Evolutionary conservation across 1,140 invertebrate genomes (phyloP).

Genomic region (Fopius arisanus): DNA sequence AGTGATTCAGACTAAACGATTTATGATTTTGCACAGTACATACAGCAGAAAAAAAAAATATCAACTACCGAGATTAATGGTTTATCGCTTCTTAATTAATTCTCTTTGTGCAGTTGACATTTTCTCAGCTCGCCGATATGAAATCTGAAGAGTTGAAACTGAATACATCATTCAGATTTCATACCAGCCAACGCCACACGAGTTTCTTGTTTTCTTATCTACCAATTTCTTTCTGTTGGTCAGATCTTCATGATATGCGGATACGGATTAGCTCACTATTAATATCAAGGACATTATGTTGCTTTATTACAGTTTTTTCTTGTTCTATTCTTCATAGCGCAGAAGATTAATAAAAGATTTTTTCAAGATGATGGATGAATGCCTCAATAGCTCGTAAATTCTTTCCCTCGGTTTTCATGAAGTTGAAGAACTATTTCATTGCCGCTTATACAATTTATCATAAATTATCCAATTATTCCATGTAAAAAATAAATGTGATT

Average conservation of each 20-base stretch:
- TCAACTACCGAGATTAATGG: too few species aligned
- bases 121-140: too few species aligned
- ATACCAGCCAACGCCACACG: too few species aligned
- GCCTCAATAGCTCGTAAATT: neutral
- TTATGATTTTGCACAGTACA: too few species aligned
- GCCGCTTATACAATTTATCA: neutral
- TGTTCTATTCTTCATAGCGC: neutral
- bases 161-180: too few species aligned
- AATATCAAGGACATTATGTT: neutral
- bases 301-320: neutral
- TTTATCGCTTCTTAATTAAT: too few species aligned
- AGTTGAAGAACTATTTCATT: neutral
- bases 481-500: too few species aligned
- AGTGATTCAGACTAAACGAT: slow-evolving; percentile 17
- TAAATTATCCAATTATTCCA: too few species aligned
- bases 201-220: neutral
- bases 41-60: too few species aligned
- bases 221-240: neutral
- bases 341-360: neutral
- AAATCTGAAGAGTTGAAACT: too few species aligned
- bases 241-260: neutral
- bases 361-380: neutral
- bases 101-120: too few species aligned
- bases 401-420: neutral
- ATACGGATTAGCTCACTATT: neutral